These are phyloP conservation scores for Dolomedes plantarius DNA, from an alignment of 2,888 invertebrate genomes.

Conservation along the genomic window DNA sequence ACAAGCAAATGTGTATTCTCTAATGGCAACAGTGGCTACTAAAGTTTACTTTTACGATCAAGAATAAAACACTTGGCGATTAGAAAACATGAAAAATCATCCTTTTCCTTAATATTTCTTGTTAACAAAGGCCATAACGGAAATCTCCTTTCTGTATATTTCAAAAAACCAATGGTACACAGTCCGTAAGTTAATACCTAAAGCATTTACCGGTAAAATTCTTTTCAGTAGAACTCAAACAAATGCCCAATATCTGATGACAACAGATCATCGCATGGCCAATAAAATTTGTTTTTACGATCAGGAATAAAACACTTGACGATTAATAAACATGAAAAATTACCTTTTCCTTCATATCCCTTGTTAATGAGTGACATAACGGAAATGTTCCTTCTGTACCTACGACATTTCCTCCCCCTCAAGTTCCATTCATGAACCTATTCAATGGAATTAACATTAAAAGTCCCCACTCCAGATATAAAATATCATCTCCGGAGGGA, in stretches of 20 bases:
- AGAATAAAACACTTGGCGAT: no score
- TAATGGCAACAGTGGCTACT: no score
- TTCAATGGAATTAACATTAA: conserved; percentile 57
- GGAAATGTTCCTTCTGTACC: background rate
- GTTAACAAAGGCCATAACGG: no score
- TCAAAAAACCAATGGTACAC: no score
- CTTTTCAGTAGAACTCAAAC: no score
- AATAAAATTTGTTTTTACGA: background rate
- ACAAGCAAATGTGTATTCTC: no score
- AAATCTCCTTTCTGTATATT: no score
- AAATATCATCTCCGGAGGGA: conserved; percentile 12
- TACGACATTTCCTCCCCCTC: conserved; percentile 3
- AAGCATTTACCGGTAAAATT: no score
- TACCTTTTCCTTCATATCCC: background rate
- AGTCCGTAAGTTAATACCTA: no score
- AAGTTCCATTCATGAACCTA: conserved; percentile 10
- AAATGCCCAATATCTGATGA: background rate
- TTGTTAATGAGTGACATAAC: conserved; percentile 3
- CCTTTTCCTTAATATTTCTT: no score
- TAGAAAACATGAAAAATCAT: no score
- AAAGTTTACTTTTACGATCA: no score
- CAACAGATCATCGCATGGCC: background rate
- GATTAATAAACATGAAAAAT: conserved; percentile 14
- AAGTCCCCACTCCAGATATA: conserved; percentile 26
- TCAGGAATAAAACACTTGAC: background rate